These are phyloP conservation scores for Babyrousa celebensis DNA, from an alignment of 2,797 vertebrate genomes.

Conservation along the genomic window DNA sequence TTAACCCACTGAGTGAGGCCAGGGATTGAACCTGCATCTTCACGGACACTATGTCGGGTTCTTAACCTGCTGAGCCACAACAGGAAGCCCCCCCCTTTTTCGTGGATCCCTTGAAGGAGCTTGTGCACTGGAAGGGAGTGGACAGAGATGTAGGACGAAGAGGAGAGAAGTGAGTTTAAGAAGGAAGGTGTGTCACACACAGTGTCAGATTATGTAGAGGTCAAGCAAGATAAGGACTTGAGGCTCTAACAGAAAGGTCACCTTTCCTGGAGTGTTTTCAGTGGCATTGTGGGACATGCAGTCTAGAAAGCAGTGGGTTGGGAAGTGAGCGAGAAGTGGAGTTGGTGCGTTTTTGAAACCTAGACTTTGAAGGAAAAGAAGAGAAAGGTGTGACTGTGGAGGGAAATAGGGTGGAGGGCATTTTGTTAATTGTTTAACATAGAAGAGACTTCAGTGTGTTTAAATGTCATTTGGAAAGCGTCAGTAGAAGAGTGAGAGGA, in stretches of 20 bases:
- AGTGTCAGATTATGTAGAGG: constrained; percentile 52
- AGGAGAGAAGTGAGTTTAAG: constrained; percentile 41
- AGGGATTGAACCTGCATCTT: too few relatives aligned
- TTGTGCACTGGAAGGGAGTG: not conserved
- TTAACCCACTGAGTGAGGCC: too few relatives aligned
- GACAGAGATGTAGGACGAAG: constrained; percentile 47
- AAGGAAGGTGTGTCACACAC: not conserved
- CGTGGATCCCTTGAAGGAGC: constrained; percentile 25
- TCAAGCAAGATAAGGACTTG: constrained; percentile 25
- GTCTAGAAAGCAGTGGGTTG: not conserved
- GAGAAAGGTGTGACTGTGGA: constrained; percentile 1
- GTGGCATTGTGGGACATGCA: not conserved
- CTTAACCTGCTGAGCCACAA: too few relatives aligned
- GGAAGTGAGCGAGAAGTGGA: constrained; percentile 37
- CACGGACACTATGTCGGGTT: too few relatives aligned
- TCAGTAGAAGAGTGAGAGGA: not conserved
- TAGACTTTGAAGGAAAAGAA: constrained; percentile 43
- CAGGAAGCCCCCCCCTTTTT: too few relatives aligned
- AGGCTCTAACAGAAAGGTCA: constrained; percentile 54
- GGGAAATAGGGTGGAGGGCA: not conserved
- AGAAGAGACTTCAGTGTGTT: constrained; percentile 26
- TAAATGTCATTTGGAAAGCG: constrained; percentile 59
- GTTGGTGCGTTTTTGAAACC: constrained; percentile 25
- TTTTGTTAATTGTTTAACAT: constrained; percentile 42
- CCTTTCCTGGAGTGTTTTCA: constrained; percentile 34